phyloP scores from a whole-genome alignment of 2,113 vertebrate species.

The Martes martes region DNA sequence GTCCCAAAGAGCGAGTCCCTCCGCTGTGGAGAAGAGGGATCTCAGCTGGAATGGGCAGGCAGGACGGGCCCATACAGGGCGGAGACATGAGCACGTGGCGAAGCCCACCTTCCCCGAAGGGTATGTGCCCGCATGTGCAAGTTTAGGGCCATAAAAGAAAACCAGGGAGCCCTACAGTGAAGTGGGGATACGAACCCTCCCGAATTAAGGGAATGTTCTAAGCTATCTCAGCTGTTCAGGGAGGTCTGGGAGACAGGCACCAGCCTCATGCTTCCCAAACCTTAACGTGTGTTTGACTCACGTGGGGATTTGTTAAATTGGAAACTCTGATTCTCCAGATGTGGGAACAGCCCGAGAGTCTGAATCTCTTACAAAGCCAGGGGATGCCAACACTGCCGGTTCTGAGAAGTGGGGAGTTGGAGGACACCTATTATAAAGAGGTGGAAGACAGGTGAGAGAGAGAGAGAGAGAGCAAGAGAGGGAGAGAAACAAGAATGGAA shows the following conservation, averaged over 20 bases:
- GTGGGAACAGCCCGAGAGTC: background rate
- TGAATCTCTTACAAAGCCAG: background rate
- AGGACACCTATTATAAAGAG: background rate
- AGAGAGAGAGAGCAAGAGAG: too few relatives aligned
- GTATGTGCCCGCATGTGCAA: fast-evolving
- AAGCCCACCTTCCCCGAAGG: background rate
- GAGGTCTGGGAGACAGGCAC: background rate
- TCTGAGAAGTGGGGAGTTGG: background rate
- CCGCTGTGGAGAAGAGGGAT: background rate
- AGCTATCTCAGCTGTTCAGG: background rate
- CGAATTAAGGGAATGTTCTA: background rate
- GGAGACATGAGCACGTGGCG: background rate
- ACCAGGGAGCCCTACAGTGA: background rate
- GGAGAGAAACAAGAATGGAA: background rate
- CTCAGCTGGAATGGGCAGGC: fast-evolving
- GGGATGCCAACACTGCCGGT: background rate
- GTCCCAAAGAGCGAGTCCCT: background rate
- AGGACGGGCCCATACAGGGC: fast-evolving
- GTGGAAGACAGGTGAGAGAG: background rate
- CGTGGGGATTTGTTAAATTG: background rate
- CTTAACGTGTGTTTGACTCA: fast-evolving
- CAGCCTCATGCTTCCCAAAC: background rate
- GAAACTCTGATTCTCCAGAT: background rate
- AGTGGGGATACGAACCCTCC: background rate
- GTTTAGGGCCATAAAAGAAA: background rate